Percentiles rank a stretch among this genome's conserved stretches.
Conservation (phyloP, 2,797 vertebrate genomes). For the Eulemur rubriventer region DNA sequence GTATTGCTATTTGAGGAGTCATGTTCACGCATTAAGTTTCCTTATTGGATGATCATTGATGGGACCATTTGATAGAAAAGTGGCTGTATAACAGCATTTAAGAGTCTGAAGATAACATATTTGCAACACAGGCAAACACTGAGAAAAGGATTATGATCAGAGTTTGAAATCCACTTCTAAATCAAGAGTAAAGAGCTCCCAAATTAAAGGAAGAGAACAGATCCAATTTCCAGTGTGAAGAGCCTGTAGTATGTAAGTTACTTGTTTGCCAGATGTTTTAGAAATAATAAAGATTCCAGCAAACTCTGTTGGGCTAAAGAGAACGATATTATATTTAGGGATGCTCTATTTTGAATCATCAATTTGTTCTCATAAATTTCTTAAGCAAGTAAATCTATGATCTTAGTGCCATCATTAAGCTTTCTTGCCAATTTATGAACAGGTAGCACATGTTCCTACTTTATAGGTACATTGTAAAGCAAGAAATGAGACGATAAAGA, state of each 20-base stretch:
- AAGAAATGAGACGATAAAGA: background rate
- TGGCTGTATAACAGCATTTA: background rate
- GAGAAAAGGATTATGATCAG: background rate
- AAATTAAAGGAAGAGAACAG: slow-evolving; percentile 41
- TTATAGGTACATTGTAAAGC: background rate
- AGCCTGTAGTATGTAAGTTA: background rate
- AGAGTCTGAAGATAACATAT: background rate
- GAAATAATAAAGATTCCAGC: background rate
- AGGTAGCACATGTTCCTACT: background rate
- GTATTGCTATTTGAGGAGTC: background rate
- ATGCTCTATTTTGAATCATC: background rate
- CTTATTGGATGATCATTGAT: background rate
- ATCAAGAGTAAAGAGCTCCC: background rate
- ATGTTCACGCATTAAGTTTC: background rate
- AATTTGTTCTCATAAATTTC: background rate
- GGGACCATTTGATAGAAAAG: background rate
- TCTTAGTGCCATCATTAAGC: background rate
- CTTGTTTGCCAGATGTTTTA: background rate
- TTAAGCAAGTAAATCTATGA: background rate
- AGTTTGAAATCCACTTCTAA: slow-evolving; percentile 28
- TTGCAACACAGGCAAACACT: background rate
- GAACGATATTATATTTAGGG: background rate
- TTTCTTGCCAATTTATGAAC: background rate
- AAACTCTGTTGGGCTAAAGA: background rate
- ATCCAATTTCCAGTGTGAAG: background rate